phyloP scores from a whole-genome alignment of 2,113 vertebrate genomes.

The Thymallus thymallus region DNA sequence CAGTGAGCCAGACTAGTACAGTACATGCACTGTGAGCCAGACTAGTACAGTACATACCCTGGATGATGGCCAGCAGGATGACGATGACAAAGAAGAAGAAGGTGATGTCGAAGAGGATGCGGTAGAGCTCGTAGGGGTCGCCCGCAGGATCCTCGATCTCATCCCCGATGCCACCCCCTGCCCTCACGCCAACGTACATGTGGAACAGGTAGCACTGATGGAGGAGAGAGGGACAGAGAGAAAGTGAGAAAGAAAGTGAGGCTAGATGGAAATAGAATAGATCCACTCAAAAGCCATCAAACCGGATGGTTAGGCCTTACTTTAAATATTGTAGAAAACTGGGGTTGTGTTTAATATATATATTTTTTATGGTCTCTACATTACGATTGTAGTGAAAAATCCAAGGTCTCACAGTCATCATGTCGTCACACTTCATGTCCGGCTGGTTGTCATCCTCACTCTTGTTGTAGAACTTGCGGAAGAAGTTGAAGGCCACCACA shows the following conservation, averaged over 20 bases:
- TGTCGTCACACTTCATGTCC: slow-evolving; percentile 98
- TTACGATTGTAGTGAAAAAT: too few relatives aligned
- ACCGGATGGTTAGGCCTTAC: too few relatives aligned
- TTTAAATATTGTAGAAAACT: too few relatives aligned
- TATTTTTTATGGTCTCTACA: too few relatives aligned
- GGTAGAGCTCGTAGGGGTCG: slow-evolving; percentile 95
- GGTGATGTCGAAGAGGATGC: slow-evolving; percentile 97
- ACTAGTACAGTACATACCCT: slow-evolving; percentile 76
- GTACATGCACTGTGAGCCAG: too few relatives aligned
- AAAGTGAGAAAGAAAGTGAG: too few relatives aligned
- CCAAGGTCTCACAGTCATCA: slow-evolving; percentile 89
- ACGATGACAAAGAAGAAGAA: slow-evolving; percentile 99
- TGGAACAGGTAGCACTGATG: slow-evolving; percentile 79
- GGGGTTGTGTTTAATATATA: too few relatives aligned
- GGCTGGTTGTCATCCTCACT: slow-evolving; percentile 93
- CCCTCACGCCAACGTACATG: slow-evolving; percentile 97
- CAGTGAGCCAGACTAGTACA: background rate
- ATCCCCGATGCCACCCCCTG: slow-evolving; percentile 95
- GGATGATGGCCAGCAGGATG: slow-evolving; percentile 96
- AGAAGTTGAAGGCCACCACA: slow-evolving; percentile 98
- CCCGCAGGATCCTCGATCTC: slow-evolving; percentile 98
- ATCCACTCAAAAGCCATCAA: too few relatives aligned
- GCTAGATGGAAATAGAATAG: background rate
- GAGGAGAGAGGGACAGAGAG: background rate
- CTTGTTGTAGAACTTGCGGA: slow-evolving; percentile 99